These are phyloP conservation scores for Caretta caretta DNA, from an alignment of 2,113 vertebrate species.

Conservation along the genomic window DNA sequence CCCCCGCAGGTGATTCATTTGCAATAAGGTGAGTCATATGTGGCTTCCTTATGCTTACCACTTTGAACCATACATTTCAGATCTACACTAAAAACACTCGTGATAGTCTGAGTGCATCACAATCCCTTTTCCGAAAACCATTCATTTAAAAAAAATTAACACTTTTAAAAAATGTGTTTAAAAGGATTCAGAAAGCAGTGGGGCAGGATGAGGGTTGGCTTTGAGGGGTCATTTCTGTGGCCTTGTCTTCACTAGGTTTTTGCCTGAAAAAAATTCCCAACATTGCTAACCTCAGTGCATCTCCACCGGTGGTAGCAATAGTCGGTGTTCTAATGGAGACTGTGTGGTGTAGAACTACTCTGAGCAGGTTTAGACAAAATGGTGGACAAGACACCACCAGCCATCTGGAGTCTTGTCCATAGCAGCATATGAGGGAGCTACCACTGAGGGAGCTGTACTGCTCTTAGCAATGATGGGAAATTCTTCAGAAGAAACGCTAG, in stretches of 20 bases:
- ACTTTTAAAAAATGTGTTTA: slow-evolving; percentile 7
- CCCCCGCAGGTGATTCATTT: slow-evolving; percentile 63
- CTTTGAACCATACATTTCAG: slow-evolving; percentile 64
- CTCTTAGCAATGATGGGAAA: background rate
- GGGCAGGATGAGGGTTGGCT: slow-evolving; percentile 14
- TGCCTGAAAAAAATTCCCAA: background rate
- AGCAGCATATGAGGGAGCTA: background rate
- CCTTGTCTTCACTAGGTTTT: background rate
- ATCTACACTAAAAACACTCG: slow-evolving; percentile 66
- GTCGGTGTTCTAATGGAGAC: background rate
- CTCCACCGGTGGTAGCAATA: background rate
- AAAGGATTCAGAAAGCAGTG: slow-evolving; percentile 53
- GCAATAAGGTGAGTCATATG: slow-evolving; percentile 63
- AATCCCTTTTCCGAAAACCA: slow-evolving; percentile 65
- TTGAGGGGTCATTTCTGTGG: slow-evolving; percentile 15
- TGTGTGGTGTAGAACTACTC: background rate
- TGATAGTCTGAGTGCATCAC: slow-evolving; percentile 68
- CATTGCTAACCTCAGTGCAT: background rate
- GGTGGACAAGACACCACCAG: background rate
- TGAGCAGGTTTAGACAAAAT: slow-evolving; percentile 32
- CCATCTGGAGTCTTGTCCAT: background rate
- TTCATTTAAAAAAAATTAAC: slow-evolving; percentile 69
- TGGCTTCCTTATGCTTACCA: slow-evolving; percentile 58
- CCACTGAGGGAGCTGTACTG: background rate
- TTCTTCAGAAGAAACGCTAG: background rate